These are phyloP conservation scores for Ceratosolen solmsi DNA, from an alignment of 1,140 invertebrate genomes.

Conservation along the genomic window DNA sequence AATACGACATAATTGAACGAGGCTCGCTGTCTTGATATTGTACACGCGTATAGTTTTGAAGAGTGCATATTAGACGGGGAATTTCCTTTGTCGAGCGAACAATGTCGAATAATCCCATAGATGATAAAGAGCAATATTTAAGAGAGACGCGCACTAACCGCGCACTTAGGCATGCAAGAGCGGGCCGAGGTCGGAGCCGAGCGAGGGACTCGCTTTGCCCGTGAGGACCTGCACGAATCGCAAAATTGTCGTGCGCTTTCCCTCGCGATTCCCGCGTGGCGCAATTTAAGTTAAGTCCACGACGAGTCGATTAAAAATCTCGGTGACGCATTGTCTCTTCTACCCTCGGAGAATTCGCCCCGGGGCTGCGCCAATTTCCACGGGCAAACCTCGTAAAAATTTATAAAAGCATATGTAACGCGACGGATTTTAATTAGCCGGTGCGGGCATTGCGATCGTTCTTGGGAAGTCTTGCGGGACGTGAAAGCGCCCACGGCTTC, in stretches of 20 bases:
- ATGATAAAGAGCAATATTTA: slow-evolving; percentile 43
- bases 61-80: not conserved
- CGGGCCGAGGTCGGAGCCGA: not conserved
- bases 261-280: slow-evolving; percentile 60
- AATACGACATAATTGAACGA: slow-evolving; percentile 21
- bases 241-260: slow-evolving; percentile 1
- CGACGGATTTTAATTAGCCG: not conserved
- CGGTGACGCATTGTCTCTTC: slow-evolving; percentile 66
- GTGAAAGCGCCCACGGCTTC: too few relatives aligned
- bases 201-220: not conserved
- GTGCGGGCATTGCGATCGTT: too few relatives aligned
- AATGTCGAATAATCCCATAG: not conserved
- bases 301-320: slow-evolving; percentile 66
- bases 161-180: not conserved
- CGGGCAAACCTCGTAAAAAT: slow-evolving; percentile 42
- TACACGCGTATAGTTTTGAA: slow-evolving; percentile 28
- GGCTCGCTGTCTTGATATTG: slow-evolving; percentile 29
- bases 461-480: too few relatives aligned
- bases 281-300: slow-evolving; percentile 72
- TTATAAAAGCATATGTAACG: slow-evolving; percentile 28
- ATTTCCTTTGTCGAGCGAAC: slow-evolving; percentile 30
- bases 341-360: slow-evolving; percentile 54
- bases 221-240: slow-evolving; percentile 21
- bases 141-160: not conserved
- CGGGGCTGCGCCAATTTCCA: slow-evolving; percentile 17